Base-by-base conservation (phyloP, 1,140 invertebrate genomes). In the Cydia splendana region DNA sequence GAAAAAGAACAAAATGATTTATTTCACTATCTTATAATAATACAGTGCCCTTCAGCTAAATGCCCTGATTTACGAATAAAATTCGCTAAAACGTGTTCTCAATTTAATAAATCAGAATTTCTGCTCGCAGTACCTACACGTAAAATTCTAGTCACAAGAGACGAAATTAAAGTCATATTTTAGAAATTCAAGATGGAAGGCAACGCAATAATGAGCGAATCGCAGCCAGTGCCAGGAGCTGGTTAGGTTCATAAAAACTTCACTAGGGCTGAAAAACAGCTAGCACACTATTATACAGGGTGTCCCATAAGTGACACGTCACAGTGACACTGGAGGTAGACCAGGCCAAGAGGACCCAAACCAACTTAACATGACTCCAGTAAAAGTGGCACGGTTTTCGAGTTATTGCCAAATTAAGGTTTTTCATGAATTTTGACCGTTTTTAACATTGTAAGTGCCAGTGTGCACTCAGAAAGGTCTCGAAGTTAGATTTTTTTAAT, bases 81-180 rank as follows among this genome's bases (percentile, higher is more conserved):
- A 69, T 6, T 30, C 6, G 65, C 4, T 38, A 71, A 71, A 45
- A 71, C 24, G 67, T 71, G 67, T 71, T 12, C 67, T 65, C 28
- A 79, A 77, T 75, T 76, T 75, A 71, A 76, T 73, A 79, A 76
- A 77, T 76, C 57, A 75, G 53, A 80, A 78, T 80, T 78, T 76
- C 75, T 74, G 74, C 75, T 75, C 73, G 71, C 24, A 51, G 7
- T 42, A 4, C 10, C 74, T 71, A 71, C 67, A 80, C 75, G 76
- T 80, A 75, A 76, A 80, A 76, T 80, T 80, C 42, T 53, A 77
- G 78, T 80, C 77, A 78, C 77, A 77, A 78, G 79, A 80, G 79
- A 78, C 79, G 42, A 76, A 80, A 80, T 80, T 78, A 80, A 80
- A 78, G 73, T 78, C 75, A 80, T 80, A 80, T 80, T 80, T 80